Percentiles rank a stretch among this genome's conserved stretches.
These are phyloP conservation scores for Cryptosula pallasiana DNA, from an alignment of 2,888 invertebrate species.

Conservation along the genomic window DNA sequence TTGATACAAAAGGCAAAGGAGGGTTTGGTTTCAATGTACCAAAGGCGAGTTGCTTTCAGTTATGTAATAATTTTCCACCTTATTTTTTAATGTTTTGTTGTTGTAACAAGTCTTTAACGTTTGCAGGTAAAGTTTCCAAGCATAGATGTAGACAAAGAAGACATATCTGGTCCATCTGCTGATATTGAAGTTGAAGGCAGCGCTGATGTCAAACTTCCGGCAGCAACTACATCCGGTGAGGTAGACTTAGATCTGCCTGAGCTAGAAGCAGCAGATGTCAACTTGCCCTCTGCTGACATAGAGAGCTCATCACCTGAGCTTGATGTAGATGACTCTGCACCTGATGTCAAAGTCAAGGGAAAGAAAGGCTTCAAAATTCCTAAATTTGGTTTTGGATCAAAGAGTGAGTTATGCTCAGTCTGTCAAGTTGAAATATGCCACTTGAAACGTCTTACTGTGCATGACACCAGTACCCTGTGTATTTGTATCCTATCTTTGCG, in stretches of 20 bases:
- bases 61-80: no score
- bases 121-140: conserved; percentile 11
- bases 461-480: no score
- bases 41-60: not conserved
- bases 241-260: conserved; percentile 16
- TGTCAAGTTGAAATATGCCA: no score
- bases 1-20: conserved; percentile 13
- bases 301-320: not conserved
- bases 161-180: not conserved
- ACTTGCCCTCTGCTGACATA: not conserved
- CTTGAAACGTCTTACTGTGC: no score
- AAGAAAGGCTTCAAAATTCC: conserved; percentile 22
- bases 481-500: no score
- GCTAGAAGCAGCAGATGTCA: conserved; percentile 11
- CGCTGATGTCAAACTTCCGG: not conserved
- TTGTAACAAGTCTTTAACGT: not conserved
- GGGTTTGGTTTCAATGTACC: conserved; percentile 18
- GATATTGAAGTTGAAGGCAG: not conserved
- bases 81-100: no score
- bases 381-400: conserved; percentile 25
- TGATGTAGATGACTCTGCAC: not conserved
- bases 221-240: not conserved
- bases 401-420: not conserved
- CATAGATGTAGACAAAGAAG: not conserved
- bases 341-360: not conserved